Conservation (phyloP, 2,888 invertebrate genomes). For the Nephrocerus scutellatus region DNA sequence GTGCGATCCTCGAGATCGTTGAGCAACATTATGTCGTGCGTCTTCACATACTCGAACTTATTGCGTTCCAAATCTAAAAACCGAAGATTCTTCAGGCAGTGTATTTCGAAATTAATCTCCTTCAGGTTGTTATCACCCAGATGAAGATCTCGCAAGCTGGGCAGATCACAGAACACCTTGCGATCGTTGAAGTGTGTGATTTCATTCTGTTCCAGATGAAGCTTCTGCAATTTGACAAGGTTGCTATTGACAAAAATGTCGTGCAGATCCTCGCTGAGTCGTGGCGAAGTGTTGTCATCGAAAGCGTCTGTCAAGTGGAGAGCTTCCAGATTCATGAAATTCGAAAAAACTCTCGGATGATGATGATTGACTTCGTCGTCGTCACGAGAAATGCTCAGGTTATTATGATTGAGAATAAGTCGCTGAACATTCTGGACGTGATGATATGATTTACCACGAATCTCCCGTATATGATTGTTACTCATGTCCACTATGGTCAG, state of each 20-base stretch:
- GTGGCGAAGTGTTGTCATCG: constrained; percentile 56
- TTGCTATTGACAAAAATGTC: constrained; percentile 65
- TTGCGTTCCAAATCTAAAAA: constrained; percentile 65
- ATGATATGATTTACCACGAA: constrained; percentile 68
- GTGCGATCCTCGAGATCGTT: constrained; percentile 51
- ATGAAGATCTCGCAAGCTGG: constrained; percentile 59
- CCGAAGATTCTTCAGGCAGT: constrained; percentile 58
- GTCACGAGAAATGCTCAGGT: constrained; percentile 55
- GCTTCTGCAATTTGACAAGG: constrained; percentile 57
- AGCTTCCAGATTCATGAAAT: constrained; percentile 61
- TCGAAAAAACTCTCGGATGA: constrained; percentile 63
- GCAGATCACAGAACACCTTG: constrained; percentile 63
- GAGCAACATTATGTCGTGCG: constrained; percentile 53
- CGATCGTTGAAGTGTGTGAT: constrained; percentile 59
- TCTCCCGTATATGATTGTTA: constrained; percentile 62
- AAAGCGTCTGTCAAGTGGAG: constrained; percentile 69
- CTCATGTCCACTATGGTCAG: constrained; percentile 66
- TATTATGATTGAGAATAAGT: constrained; percentile 65
- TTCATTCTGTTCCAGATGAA: constrained; percentile 71
- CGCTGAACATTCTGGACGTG: constrained; percentile 62
- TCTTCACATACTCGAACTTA: constrained; percentile 54
- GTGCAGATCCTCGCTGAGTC: constrained; percentile 60
- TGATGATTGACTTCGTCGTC: constrained; percentile 54
- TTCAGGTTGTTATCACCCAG: constrained; percentile 60
- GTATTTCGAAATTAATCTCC: constrained; percentile 58